These are phyloP conservation scores for Prorops nasuta DNA, from an alignment of 1,140 invertebrate species.

Conservation along the genomic window DNA sequence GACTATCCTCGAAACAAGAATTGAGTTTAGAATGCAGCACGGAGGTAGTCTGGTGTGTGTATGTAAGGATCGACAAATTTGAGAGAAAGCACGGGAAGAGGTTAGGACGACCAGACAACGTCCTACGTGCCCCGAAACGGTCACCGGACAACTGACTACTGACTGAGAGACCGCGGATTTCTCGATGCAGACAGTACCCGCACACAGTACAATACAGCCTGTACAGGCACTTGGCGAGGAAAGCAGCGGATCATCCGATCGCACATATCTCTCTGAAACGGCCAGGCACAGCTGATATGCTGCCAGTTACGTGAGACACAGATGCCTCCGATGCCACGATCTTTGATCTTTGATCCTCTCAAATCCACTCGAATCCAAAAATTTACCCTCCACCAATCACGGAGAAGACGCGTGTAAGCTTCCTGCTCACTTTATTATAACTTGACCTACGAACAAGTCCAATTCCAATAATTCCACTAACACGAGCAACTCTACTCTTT, in stretches of 20 bases:
- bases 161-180: too few relatives aligned
- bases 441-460: too few relatives aligned
- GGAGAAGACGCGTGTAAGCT: background rate
- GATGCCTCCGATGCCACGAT: slow-evolving; percentile 8
- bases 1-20: too few relatives aligned
- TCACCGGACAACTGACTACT: slow-evolving; percentile 26
- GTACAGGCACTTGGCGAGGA: too few relatives aligned
- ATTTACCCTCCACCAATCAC: background rate
- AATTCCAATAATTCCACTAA: too few relatives aligned
- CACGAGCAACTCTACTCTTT: too few relatives aligned
- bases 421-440: too few relatives aligned
- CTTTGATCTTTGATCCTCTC: slow-evolving; percentile 32
- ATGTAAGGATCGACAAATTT: background rate
- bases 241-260: too few relatives aligned
- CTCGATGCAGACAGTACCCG: too few relatives aligned
- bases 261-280: slow-evolving; percentile 6
- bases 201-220: too few relatives aligned
- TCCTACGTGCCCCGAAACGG: slow-evolving; percentile 9
- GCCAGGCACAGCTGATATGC: too few relatives aligned
- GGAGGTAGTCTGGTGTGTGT: background rate
- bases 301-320: slow-evolving; percentile 1
- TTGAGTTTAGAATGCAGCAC: background rate
- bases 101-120: slow-evolving; percentile 1
- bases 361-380: slow-evolving; percentile 3
- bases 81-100: slow-evolving; percentile 2